Base-by-base conservation (phyloP, 2,113 vertebrate genomes). In the Eolophus roseicapilla region DNA sequence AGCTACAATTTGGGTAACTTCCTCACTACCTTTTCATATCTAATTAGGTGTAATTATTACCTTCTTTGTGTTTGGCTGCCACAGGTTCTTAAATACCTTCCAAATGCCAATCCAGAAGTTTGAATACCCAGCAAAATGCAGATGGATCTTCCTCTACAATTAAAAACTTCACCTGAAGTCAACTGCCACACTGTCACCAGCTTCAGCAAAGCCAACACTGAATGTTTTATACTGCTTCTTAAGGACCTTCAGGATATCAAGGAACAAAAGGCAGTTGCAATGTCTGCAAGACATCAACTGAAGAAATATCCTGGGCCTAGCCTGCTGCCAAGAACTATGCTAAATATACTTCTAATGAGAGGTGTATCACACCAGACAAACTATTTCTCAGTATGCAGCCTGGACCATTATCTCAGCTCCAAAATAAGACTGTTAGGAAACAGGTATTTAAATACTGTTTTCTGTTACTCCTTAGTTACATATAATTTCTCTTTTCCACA, bases 361-460 rank as follows among this genome's bases (percentile, higher is more conserved):
- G 52, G 33, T 80, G 18, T 57, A 86, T 24, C 76, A 74, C 71
- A 88, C 60, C 60, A 74, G 78, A 69, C 63, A 92, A 93, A 93
- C 60, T 28, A 57, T 62, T 41, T n/a, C 64, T 88, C 65, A 75
- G 47, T 31, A 77, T 0, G 1, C 33, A 93, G 70, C n/a, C 62
- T 46, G 15, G 44, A 59, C 62, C 62, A 64, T 52, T 39, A 75
- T 37, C 44, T 78, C 35, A n/a, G 7, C 80, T 82, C 21, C 44
- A 57, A 91, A 95, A 76, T 62, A 85, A 86, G 62, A 33, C 64
- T 41, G 46, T 71, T 90, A 83, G 11, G 35, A 96, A 96, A 90
- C 60, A 88, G 43, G 46, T 68, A 94, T 92, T 94, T 90, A 90
- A 90, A 93, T 21, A 77, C 62, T 88, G 28, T 68, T 94, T 95